phyloP scores from a whole-genome alignment of 2,888 invertebrate genomes.

The Perdita meconis region DNA sequence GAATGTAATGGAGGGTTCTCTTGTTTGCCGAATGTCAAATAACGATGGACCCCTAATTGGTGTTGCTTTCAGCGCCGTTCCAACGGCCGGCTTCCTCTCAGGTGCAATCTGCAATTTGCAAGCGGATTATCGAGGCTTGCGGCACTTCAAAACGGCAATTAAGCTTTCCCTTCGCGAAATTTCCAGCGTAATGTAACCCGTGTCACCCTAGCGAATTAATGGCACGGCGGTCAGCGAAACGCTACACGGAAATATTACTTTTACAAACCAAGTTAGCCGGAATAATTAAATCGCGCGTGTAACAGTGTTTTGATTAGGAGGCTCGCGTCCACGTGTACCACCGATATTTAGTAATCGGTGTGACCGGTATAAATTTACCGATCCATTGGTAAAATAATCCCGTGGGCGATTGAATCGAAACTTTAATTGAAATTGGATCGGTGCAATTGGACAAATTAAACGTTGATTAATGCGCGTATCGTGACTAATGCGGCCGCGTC shows the following conservation, averaged over 20 bases:
- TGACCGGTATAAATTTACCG: conserved; percentile 34
- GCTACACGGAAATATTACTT: conserved; percentile 55
- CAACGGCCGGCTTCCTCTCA: conserved; percentile 12
- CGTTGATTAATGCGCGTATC: conserved; percentile 38
- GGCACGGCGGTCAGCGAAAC: conserved; percentile 41
- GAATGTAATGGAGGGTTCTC: conserved; percentile 4
- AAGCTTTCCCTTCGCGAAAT: conserved; percentile 48
- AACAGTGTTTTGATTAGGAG: conserved; percentile 47
- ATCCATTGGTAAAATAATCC: conserved; percentile 38
- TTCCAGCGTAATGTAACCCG: conserved; percentile 40
- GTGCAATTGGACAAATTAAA: conserved; percentile 47
- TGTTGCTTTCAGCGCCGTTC: conserved; percentile 24
- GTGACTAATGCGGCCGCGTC: not conserved
- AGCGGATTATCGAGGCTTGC: conserved; percentile 40
- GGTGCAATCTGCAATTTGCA: conserved; percentile 40
- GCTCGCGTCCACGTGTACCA: conserved; percentile 7
- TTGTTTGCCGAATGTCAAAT: conserved; percentile 21
- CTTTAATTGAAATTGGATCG: conserved; percentile 53
- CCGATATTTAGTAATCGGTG: conserved; percentile 34
- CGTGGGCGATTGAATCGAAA: conserved; percentile 38
- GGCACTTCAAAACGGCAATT: conserved; percentile 56
- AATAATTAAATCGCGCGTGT: conserved; percentile 53
- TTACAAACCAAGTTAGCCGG: conserved; percentile 50
- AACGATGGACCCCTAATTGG: conserved; percentile 28
- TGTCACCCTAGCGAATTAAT: conserved; percentile 49